Percentiles rank a stretch among this genome's conserved stretches.
phyloP scores from a whole-genome alignment of 2,113 vertebrate species.

The Hippoglossus stenolepis region DNA sequence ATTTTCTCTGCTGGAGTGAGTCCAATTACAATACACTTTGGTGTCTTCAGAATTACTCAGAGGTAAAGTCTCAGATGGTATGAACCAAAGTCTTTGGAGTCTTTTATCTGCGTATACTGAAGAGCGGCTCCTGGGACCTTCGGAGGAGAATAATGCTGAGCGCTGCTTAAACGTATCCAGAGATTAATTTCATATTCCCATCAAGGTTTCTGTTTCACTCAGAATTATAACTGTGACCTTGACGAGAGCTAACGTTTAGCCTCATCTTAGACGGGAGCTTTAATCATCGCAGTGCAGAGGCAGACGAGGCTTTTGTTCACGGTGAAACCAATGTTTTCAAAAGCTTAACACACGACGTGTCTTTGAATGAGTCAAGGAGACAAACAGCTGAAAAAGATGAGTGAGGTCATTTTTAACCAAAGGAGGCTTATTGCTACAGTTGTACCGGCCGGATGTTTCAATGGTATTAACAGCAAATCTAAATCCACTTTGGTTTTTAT shows the following conservation, averaged over 20 bases:
- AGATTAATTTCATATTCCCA: constrained; percentile 75
- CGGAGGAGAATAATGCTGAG: constrained; percentile 65
- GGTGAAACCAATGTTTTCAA: constrained; percentile 39
- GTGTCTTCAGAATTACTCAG: constrained; percentile 49
- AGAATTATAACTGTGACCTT: constrained; percentile 72
- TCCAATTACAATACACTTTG: constrained; percentile 50
- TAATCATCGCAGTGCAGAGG: constrained; percentile 64
- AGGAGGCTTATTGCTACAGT: not conserved
- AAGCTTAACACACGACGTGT: constrained; percentile 32
- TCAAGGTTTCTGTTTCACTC: constrained; percentile 66
- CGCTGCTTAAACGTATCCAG: constrained; percentile 60
- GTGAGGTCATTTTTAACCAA: constrained; percentile 15
- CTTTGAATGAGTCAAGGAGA: constrained; percentile 36
- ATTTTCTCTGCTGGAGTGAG: constrained; percentile 29
- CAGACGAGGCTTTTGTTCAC: constrained; percentile 49
- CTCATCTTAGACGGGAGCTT: constrained; percentile 53
- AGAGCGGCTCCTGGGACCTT: constrained; percentile 56
- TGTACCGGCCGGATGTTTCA: not conserved
- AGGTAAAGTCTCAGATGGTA: constrained; percentile 51
- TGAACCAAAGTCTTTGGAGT: constrained; percentile 59
- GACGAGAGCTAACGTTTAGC: constrained; percentile 64
- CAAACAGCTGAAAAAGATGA: constrained; percentile 20
- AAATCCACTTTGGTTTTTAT: not conserved
- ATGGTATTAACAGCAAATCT: not conserved
- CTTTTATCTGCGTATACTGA: constrained; percentile 66